Conservation (phyloP, 2,797 vertebrate genomes). For the Chelmon rostratus region DNA sequence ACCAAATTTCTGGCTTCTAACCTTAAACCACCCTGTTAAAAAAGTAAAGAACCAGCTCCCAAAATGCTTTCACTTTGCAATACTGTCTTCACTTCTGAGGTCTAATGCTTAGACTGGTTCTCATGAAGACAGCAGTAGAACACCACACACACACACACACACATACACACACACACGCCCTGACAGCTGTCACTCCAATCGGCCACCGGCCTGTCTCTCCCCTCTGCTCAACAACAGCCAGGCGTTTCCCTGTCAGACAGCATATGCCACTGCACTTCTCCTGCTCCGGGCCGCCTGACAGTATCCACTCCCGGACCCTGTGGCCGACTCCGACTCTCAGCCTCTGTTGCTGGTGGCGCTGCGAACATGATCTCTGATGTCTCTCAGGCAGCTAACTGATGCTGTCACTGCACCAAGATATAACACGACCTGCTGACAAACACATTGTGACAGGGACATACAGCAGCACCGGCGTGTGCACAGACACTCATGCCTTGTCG, state of each 20-base stretch:
- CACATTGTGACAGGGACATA: constrained; percentile 78
- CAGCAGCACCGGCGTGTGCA: constrained; percentile 49
- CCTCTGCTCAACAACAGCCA: constrained; percentile 67
- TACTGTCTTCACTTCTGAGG: not conserved
- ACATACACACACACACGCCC: constrained; percentile 35
- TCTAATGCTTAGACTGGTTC: constrained; percentile 13
- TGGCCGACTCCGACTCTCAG: constrained; percentile 74
- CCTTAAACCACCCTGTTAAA: constrained; percentile 1
- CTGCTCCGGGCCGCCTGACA: constrained; percentile 75
- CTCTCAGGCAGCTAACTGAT: constrained; percentile 81
- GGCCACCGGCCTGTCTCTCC: constrained; percentile 75
- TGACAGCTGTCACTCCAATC: constrained; percentile 86
- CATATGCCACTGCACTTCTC: constrained; percentile 78
- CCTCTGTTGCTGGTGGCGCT: constrained; percentile 77
- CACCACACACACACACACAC: constrained; percentile 15
- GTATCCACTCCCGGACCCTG: constrained; percentile 80
- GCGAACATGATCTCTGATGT: constrained; percentile 81
- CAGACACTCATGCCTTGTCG: constrained; percentile 24
- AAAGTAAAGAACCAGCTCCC: not conserved
- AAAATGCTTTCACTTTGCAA: constrained; percentile 21
- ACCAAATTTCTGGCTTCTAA: not conserved
- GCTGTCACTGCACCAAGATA: constrained; percentile 81
- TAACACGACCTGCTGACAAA: constrained; percentile 73
- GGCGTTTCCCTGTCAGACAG: constrained; percentile 82
- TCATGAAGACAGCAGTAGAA: constrained; percentile 32